A percentile compares a stretch with the other conserved stretches of the same genome.
Conservation (phyloP, 2,888 invertebrate species). For the Dione juno region DNA sequence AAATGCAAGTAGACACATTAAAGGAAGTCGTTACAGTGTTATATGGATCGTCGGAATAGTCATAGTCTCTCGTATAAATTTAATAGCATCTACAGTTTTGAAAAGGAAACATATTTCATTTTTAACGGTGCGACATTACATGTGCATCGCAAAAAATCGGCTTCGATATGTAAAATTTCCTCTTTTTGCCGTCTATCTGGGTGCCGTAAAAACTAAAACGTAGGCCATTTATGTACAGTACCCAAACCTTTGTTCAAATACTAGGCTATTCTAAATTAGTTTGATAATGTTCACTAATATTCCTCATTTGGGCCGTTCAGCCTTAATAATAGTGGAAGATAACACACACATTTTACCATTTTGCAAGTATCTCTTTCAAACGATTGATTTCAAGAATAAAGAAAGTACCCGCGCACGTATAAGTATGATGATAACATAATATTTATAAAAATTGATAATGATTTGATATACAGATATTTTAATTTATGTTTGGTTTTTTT, state of each 20-base stretch:
- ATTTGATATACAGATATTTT: too few relatives aligned
- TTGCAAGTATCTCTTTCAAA: too few relatives aligned
- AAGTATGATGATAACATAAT: too few relatives aligned
- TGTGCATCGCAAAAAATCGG: conserved; percentile 43
- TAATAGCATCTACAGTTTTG: conserved; percentile 65
- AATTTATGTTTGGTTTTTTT: too few relatives aligned
- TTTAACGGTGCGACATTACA: conserved; percentile 66
- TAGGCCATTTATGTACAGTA: conserved; percentile 20
- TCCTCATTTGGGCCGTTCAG: background rate
- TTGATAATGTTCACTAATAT: conserved; percentile 7
- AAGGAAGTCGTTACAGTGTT: conserved; percentile 68
- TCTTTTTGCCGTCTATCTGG: conserved; percentile 33
- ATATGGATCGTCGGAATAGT: conserved; percentile 63
- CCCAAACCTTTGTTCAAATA: conserved; percentile 10
- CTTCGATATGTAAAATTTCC: conserved; percentile 34
- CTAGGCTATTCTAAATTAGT: background rate
- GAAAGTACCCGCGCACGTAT: too few relatives aligned
- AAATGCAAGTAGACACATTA: conserved; percentile 56
- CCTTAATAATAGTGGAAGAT: background rate
- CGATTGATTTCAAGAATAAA: too few relatives aligned
- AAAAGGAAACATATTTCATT: conserved; percentile 69
- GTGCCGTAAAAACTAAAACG: conserved; percentile 31
- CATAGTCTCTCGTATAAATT: conserved; percentile 64
- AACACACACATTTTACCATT: too few relatives aligned
- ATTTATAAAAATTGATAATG: too few relatives aligned